Conservation (phyloP, 2,797 vertebrate genomes). For the Acanthurus leucopareius region DNA sequence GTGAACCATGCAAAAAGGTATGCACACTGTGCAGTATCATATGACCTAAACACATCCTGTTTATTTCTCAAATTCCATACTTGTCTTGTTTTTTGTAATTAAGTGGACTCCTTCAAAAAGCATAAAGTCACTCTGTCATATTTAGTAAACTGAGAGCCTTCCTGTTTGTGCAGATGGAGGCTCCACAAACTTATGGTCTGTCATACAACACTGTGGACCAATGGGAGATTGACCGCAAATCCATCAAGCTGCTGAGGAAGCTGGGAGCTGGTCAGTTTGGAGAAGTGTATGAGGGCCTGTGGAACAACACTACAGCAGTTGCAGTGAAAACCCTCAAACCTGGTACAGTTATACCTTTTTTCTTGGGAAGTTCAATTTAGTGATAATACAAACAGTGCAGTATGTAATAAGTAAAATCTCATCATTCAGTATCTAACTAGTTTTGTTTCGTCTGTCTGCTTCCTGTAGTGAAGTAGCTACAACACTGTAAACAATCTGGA, state of each 20-base stretch:
- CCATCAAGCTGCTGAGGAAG: conserved; percentile 87
- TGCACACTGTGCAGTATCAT: background rate
- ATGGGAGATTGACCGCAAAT: conserved; percentile 94
- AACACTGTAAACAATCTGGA: background rate
- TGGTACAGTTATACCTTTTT: conserved; percentile 79
- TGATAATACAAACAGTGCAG: background rate
- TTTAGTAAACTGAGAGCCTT: background rate
- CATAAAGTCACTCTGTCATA: background rate
- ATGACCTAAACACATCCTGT: background rate
- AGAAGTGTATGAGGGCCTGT: conserved; percentile 94
- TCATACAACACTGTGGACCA: conserved; percentile 95
- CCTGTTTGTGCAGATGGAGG: conserved; percentile 72
- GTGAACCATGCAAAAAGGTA: conserved; percentile 93
- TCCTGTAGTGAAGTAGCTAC: background rate
- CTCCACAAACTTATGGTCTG: conserved; percentile 87
- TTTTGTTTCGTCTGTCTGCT: background rate
- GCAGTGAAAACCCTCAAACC: conserved; percentile 96
- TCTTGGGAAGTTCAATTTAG: background rate
- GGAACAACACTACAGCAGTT: conserved; percentile 93
- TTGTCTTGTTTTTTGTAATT: background rate
- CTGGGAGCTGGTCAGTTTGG: conserved; percentile 96
- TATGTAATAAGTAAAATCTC: background rate
- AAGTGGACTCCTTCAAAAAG: background rate
- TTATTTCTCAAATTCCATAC: background rate
- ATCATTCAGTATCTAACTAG: background rate